Conservation (phyloP, 2,113 vertebrate genomes). For the Seriola rivoliana region DNA sequence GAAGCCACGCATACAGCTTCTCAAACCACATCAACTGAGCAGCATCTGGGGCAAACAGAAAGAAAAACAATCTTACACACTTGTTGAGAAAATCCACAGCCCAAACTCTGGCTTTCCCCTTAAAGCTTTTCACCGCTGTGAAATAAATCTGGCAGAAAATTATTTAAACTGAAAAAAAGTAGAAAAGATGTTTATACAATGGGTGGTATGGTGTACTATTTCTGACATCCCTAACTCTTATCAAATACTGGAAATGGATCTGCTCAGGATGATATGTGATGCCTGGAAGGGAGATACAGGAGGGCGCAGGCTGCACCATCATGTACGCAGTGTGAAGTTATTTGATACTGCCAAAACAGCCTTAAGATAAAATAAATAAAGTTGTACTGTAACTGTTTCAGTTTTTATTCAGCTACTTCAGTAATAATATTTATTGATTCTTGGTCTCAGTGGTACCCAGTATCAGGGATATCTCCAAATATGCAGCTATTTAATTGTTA, state of each 20-base stretch:
- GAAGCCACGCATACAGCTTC: conserved; percentile 92
- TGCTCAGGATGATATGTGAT: not conserved
- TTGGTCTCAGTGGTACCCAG: not conserved
- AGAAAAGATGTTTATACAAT: not conserved
- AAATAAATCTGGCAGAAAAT: conserved; percentile 19
- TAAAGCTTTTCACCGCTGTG: not conserved
- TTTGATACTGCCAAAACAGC: not conserved
- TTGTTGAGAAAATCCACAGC: not conserved
- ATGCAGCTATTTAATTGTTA: not conserved
- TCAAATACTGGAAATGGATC: not conserved
- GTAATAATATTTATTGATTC: not conserved
- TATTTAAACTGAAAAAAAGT: conserved; percentile 5
- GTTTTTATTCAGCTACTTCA: not conserved
- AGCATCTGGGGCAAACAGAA: conserved; percentile 81
- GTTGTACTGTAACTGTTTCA: not conserved
- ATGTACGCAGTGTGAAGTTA: not conserved
- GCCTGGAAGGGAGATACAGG: not conserved
- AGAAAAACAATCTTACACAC: not conserved
- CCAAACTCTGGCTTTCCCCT: not conserved
- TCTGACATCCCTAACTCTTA: not conserved
- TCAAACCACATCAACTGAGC: conserved; percentile 96
- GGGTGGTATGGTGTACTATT: not conserved
- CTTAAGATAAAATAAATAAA: not conserved
- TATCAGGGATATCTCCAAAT: not conserved
- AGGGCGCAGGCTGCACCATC: not conserved